Base-by-base conservation (phyloP, 2,797 vertebrate species). In the Chloroceryle amazona region DNA sequence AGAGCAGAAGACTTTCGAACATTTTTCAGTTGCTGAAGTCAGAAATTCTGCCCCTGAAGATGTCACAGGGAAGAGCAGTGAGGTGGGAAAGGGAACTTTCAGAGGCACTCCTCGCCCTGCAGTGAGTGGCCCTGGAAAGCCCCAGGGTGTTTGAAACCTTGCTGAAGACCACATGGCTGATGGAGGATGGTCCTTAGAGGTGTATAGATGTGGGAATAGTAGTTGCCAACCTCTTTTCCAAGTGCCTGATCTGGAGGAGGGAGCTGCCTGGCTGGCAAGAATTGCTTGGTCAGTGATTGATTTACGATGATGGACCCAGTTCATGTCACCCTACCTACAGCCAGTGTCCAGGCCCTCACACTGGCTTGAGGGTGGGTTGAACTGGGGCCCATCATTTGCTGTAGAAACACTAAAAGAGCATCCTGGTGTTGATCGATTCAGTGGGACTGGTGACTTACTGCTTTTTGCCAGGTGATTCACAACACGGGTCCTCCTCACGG, bases 111-210 rank as follows among this genome's bases (percentile, higher is more conserved):
- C 21, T 81, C 44, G 9, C 28, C 31, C 60, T 35, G 42, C 1
- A 4, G 7, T 55, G 73, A 71, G 61, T 1, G 4, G 35, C 37
- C 28, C 37, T 33, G 81, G 60, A 58, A 60, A 55, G 19, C n/a
- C n/a, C 11, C 0, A 0, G n/a, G 5, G 10, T 0, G 1, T 23
- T 4, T n/a, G 75, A 28, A 62, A 25, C 6, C 44, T 72, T 44
- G 19, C 42, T 49, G 70, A 60, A 44, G 55, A 23, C 46, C 37
- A 22, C n/a, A 10, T 13, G 42, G 31, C 68, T 86, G 72, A 1
- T 0, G 2, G 17, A 47, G 17, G 42, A 28, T 6, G 25, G 25
- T 82, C 87, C 49, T 49, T 5, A 4, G 81, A 74, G 78, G 29
- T 35, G 18, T 74, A 9, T 31, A 20, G 71, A 10, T 6, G 54